Conservation (phyloP, 2,888 invertebrate species). For the Zygogramma bicolorata region DNA sequence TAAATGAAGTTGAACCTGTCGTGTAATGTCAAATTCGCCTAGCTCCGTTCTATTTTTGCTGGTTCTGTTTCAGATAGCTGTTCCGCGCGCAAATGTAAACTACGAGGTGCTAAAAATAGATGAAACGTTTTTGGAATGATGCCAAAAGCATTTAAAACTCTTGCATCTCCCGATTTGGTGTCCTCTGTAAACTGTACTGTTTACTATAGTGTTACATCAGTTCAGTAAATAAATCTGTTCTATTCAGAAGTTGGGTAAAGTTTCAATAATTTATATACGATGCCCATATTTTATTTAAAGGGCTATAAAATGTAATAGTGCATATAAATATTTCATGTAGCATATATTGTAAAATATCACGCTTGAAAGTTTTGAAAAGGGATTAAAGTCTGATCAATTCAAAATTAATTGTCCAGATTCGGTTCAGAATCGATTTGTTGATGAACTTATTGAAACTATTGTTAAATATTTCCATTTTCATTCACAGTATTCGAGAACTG, state of each 20-base stretch:
- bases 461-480: too few relatives aligned
- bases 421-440: too few relatives aligned
- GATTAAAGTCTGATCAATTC: too few relatives aligned
- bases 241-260: background rate
- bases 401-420: too few relatives aligned
- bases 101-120: conserved; percentile 19
- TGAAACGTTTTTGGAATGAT: conserved; percentile 19
- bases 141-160: conserved; percentile 31
- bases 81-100: background rate
- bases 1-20: background rate
- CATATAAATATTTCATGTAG: background rate
- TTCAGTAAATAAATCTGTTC: background rate
- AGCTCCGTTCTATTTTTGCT: conserved; percentile 7
- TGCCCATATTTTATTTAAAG: background rate
- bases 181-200: conserved; percentile 15
- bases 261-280: background rate
- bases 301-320: too few relatives aligned
- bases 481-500: too few relatives aligned
- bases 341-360: too few relatives aligned
- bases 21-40: background rate
- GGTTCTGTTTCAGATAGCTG: background rate
- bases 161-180: conserved; percentile 53
- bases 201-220: conserved; percentile 30
- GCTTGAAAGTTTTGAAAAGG: too few relatives aligned
- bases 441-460: too few relatives aligned